phyloP scores from a whole-genome alignment of 2,797 vertebrate genomes.

The Galagoides demidoff region DNA sequence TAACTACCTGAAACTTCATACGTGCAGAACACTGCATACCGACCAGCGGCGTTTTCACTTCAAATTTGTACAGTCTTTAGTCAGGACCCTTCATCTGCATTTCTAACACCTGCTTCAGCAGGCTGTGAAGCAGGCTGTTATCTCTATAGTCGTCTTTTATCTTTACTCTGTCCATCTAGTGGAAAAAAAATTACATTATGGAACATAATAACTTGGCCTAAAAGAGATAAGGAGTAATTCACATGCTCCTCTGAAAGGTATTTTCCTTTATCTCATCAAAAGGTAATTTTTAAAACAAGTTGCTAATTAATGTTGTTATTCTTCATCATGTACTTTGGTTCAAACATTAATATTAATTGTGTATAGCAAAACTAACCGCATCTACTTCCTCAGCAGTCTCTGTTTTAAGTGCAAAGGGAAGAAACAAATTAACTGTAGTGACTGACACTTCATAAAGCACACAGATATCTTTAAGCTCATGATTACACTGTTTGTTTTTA shows the following conservation, averaged over 20 bases:
- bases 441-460: constrained; percentile 21
- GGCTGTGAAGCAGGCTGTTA: constrained; percentile 90
- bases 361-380: constrained; percentile 50
- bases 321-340: constrained; percentile 67
- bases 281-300: constrained; percentile 83
- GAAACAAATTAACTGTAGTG: constrained; percentile 50
- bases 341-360: constrained; percentile 72
- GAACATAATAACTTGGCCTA: constrained; percentile 93
- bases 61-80: constrained; percentile 99
- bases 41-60: constrained; percentile 98
- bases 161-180: constrained; percentile 88
- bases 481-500: neutral
- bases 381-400: constrained; percentile 49
- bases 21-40: constrained; percentile 92
- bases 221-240: constrained; percentile 84
- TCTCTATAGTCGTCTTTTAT: constrained; percentile 93
- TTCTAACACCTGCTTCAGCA: constrained; percentile 98
- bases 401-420: constrained; percentile 46
- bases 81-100: constrained; percentile 97
- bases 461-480: neutral
- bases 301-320: constrained; percentile 70
- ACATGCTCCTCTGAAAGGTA: constrained; percentile 78
- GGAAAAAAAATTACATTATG: constrained; percentile 80
- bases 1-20: constrained; percentile 92
- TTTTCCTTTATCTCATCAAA: constrained; percentile 77